These are phyloP conservation scores for Lithobates pipiens DNA, from an alignment of 2,797 vertebrate species.

Conservation along the genomic window DNA sequence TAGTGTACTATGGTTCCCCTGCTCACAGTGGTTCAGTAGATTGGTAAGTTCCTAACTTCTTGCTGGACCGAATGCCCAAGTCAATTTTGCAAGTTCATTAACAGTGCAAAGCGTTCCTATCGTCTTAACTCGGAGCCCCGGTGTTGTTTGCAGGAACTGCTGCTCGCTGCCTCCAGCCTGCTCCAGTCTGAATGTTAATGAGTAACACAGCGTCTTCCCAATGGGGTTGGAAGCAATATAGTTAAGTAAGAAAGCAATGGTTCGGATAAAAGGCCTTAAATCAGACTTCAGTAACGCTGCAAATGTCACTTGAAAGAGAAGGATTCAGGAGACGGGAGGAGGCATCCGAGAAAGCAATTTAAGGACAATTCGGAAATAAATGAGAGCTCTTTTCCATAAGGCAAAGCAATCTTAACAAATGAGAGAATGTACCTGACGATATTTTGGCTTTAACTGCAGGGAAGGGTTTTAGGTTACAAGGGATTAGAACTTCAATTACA, in stretches of 20 bases:
- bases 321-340: slow-evolving; percentile 48
- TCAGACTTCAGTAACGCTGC: slow-evolving; percentile 67
- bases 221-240: slow-evolving; percentile 68
- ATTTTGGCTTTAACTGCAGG: slow-evolving; percentile 67
- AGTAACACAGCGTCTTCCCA: slow-evolving; percentile 67
- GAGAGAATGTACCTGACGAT: slow-evolving; percentile 66
- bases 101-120: slow-evolving; percentile 48
- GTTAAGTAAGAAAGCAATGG: slow-evolving; percentile 71
- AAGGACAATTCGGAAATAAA: slow-evolving; percentile 65
- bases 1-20: neutral
- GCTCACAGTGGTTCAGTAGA: slow-evolving; percentile 6
- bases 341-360: slow-evolving; percentile 59
- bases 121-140: slow-evolving; percentile 56
- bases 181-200: slow-evolving; percentile 61
- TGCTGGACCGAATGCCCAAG: slow-evolving; percentile 41
- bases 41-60: neutral
- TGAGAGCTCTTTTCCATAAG: slow-evolving; percentile 64
- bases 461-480: slow-evolving; percentile 63
- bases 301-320: slow-evolving; percentile 72
- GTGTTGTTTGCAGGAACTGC: slow-evolving; percentile 60
- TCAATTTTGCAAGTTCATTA: slow-evolving; percentile 60
- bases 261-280: slow-evolving; percentile 73
- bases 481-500: slow-evolving; percentile 60
- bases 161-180: slow-evolving; percentile 62
- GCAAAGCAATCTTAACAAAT: slow-evolving; percentile 67